Evolutionary conservation across 2,113 vertebrate genomes (phyloP).

Genomic region (Craseonycteris thonglongyai): DNA sequence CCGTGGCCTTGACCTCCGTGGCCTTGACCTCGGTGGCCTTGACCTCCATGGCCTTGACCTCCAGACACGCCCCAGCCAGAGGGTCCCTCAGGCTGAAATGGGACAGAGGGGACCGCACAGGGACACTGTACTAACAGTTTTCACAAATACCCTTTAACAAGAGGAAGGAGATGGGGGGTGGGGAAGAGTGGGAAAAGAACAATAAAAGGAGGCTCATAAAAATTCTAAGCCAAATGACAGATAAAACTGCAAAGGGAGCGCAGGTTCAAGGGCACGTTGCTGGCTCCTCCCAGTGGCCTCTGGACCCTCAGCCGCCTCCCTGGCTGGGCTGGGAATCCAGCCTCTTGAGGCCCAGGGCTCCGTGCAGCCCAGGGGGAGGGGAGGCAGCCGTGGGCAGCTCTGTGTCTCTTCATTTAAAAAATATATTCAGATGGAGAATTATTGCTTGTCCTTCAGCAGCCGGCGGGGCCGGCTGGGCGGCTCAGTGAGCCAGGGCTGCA

Average conservation of each 20-base stretch:
- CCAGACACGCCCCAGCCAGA: background rate
- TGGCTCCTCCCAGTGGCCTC: background rate
- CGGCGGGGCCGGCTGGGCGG: background rate
- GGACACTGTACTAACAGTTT: background rate
- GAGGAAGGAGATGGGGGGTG: background rate
- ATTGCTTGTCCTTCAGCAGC: constrained; percentile 60
- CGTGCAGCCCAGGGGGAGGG: background rate
- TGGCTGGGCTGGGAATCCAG: background rate
- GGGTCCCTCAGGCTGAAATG: background rate
- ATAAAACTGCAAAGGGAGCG: constrained; percentile 48
- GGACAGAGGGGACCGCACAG: background rate
- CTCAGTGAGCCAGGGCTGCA: constrained; percentile 79
- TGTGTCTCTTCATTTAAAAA: constrained; percentile 61
- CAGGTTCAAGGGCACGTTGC: constrained; percentile 32
- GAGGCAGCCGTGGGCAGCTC: background rate
- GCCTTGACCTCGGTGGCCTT: background rate
- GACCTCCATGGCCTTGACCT: background rate
- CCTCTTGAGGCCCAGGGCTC: background rate
- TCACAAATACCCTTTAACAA: constrained; percentile 19
- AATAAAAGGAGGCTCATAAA: constrained; percentile 64
- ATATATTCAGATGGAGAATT: constrained; percentile 50
- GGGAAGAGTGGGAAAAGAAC: background rate
- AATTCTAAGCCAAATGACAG: constrained; percentile 61
- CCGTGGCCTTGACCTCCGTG: too few relatives aligned
- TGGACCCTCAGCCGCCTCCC: background rate